Evolutionary conservation across 1,140 invertebrate species (phyloP).

Genomic region (Belonocnema kinseyi): DNA sequence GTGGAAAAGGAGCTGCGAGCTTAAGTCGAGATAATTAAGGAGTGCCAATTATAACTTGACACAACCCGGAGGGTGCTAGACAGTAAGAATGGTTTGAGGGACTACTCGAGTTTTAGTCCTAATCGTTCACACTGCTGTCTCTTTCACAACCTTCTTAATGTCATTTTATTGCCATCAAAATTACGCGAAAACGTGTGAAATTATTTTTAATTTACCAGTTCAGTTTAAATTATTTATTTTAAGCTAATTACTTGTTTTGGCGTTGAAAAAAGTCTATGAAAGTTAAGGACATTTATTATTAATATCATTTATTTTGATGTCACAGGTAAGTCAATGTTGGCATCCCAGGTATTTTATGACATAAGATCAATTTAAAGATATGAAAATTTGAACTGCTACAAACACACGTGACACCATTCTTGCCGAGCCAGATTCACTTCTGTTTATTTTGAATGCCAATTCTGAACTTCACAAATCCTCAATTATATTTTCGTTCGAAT

Average conservation of each 20-base stretch:
- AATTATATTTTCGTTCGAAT: not conserved
- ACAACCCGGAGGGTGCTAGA: slow-evolving; percentile 46
- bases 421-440: too few species aligned
- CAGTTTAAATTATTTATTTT: not conserved
- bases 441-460: too few species aligned
- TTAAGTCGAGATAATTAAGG: slow-evolving; percentile 60
- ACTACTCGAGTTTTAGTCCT: slow-evolving; percentile 21
- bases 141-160: slow-evolving; percentile 5
- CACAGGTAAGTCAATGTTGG: too few species aligned
- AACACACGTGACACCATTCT: too few species aligned
- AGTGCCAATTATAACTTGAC: slow-evolving; percentile 63
- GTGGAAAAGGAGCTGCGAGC: slow-evolving; percentile 35
- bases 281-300: too few species aligned
- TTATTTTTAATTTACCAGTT: not conserved
- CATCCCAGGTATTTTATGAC: too few species aligned
- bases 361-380: too few species aligned
- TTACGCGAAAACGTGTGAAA: slow-evolving; percentile 1
- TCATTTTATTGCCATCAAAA: slow-evolving; percentile 26
- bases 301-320: too few species aligned
- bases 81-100: not conserved
- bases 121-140: slow-evolving; percentile 19
- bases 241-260: not conserved
- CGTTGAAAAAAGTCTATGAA: too few species aligned
- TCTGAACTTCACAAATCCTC: too few species aligned
- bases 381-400: too few species aligned